Evolutionary conservation across 2,113 vertebrate genomes (phyloP).

Genomic region (Dolichallabes microphthalmus): DNA sequence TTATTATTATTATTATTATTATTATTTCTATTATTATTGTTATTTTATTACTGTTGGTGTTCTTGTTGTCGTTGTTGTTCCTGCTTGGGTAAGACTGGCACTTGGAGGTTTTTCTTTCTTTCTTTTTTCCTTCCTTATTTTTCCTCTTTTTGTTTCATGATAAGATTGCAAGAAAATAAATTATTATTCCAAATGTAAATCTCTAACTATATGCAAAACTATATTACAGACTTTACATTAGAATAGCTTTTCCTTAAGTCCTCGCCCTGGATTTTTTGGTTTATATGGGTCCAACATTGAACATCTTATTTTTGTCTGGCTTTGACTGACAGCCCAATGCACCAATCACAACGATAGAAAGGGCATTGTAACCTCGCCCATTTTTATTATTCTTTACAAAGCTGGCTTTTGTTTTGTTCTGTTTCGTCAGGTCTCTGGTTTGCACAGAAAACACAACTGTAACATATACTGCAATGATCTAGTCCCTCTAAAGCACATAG

Average conservation of each 20-base stretch:
- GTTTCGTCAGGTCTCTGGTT: conserved; percentile 11
- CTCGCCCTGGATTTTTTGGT: conserved; percentile 9
- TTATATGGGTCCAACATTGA: conserved; percentile 39
- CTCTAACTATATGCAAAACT: conserved; percentile 54
- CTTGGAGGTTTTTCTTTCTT: conserved; percentile 62
- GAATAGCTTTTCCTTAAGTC: conserved; percentile 33
- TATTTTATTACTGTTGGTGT: conserved; percentile 58
- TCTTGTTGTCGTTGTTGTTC: conserved; percentile 58
- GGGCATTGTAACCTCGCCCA: not conserved
- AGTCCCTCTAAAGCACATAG: conserved; percentile 6
- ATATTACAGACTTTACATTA: conserved; percentile 39
- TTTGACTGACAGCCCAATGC: conserved; percentile 25
- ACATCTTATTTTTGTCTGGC: not conserved
- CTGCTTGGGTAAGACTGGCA: conserved; percentile 78
- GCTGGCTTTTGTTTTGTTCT: not conserved
- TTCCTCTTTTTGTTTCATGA: conserved; percentile 65
- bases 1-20: conserved; percentile 44
- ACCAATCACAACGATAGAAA: conserved; percentile 12
- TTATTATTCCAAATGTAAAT: conserved; percentile 69
- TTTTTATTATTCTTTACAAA: conserved; percentile 1
- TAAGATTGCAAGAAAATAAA: conserved; percentile 70
- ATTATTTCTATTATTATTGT: conserved; percentile 58
- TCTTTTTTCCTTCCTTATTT: not conserved
- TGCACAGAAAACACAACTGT: conserved; percentile 16
- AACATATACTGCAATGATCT: not conserved